Evolutionary conservation across 64 coral and sea anemone genomes (phyloP), one percentile per base, ranked within the genome.

Genomic region (Pocillopora verrucosa): DNA sequence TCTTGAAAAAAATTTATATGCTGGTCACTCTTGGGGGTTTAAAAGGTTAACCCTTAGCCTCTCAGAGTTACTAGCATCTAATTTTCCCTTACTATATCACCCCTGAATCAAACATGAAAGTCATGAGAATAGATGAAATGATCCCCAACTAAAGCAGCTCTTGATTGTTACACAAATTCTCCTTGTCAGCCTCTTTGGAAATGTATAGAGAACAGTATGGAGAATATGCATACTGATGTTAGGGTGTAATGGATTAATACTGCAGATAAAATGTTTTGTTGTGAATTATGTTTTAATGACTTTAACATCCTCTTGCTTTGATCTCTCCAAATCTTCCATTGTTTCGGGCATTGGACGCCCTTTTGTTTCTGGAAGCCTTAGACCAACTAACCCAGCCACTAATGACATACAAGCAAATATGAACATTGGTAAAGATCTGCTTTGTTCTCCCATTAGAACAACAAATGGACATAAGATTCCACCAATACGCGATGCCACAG

Each of bases 401-500:
- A 96, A 68, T 30, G 87, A 60, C 51, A 89, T 79, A 34, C 61
- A 41, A 30, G 90, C 90, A 90, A 96, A 96, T 16, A 96, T 73
- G 15, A 96, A 61, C 94, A 96, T 96, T 41, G 94, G 94, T 30
- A 96, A 60, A 22, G 87, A 92, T 61, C 86, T 88, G 61, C 79
- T 89, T 24, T 92, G 88, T n/a, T 96, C 90, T 34, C 94, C 94
- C 74, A 92, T 80, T 56, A 92, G 79, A 4, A 96, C 94, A 13
- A 92, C 87, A 76, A 89, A 92, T 82, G 94, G 90, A 25, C 90
- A 82, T 75, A 96, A 69, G 75, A 96, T 89, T 22, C 94, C 94
- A 34, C 94, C 94, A 45, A 38, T 38, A 34, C 94, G 89, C 15
- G 82, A 92, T 34, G 94, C 90, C 36, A 95, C 90, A 58, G 77